phyloP scores from a whole-genome alignment of 1,140 invertebrate species.

The Planococcus citri region DNA sequence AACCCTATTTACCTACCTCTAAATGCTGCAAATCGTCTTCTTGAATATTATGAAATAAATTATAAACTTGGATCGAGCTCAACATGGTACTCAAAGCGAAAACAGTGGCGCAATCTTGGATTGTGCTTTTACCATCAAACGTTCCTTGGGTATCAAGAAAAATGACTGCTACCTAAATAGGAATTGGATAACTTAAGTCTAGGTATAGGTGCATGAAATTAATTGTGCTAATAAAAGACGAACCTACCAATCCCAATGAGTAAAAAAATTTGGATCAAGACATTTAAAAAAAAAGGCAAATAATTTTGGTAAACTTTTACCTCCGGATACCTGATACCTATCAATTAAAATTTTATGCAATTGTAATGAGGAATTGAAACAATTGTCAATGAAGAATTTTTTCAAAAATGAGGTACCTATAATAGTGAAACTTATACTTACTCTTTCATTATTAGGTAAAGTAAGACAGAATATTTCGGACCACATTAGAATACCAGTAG shows the following conservation, averaged over 20 bases:
- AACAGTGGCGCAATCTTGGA: constrained; percentile 90
- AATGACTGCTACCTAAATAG: constrained; percentile 63
- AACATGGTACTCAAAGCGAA: constrained; percentile 93
- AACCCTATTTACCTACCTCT: constrained; percentile 48
- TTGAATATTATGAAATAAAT: constrained; percentile 89
- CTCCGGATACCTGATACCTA: too few species aligned
- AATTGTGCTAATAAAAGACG: too few species aligned
- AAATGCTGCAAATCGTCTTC: constrained; percentile 93
- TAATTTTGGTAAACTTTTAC: too few species aligned
- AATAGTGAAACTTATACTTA: too few species aligned
- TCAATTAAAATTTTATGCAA: too few species aligned
- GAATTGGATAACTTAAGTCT: not conserved
- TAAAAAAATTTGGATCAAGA: too few species aligned
- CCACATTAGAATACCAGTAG: constrained; percentile 92
- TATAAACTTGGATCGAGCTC: constrained; percentile 93
- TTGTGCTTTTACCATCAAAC: constrained; percentile 92
- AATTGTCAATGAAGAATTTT: too few species aligned
- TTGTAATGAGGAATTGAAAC: too few species aligned
- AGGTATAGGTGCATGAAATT: not conserved
- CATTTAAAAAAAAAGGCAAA: too few species aligned
- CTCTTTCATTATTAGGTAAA: constrained; percentile 60
- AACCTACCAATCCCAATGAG: too few species aligned
- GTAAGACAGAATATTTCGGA: constrained; percentile 79
- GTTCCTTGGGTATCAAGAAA: constrained; percentile 95
- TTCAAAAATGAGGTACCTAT: too few species aligned